Percentiles rank a stretch among this genome's conserved stretches.
Evolutionary conservation across 2,113 vertebrate genomes (phyloP).

Genomic region (Hydropotes inermis): DNA sequence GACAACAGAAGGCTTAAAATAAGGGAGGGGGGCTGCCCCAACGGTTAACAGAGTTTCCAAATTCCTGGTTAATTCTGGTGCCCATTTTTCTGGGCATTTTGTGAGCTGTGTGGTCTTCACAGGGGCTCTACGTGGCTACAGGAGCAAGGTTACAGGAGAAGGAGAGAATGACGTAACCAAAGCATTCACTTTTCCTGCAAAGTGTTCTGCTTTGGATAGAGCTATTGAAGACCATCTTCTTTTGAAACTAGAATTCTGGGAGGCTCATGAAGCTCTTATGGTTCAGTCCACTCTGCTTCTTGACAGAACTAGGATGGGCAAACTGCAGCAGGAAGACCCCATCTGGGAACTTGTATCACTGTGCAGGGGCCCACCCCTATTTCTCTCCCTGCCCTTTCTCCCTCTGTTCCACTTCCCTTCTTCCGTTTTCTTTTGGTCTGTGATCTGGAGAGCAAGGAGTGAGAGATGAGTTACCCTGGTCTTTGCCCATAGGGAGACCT

Average conservation of each 20-base stretch:
- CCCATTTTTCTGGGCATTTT: neutral
- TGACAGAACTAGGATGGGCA: neutral
- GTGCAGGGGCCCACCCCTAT: neutral
- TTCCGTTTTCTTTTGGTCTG: neutral
- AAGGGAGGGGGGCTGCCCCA: neutral
- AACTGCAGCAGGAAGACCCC: neutral
- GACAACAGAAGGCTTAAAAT: neutral
- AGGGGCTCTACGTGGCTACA: neutral
- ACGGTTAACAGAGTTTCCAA: neutral
- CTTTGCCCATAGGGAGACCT: neutral
- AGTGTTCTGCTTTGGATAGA: neutral
- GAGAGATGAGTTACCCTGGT: neutral
- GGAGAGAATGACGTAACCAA: neutral
- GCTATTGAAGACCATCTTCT: neutral
- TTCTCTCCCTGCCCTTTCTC: neutral
- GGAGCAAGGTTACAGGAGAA: neutral
- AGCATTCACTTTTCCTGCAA: neutral
- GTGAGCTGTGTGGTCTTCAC: neutral
- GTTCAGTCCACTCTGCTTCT: neutral
- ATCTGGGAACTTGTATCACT: neutral
- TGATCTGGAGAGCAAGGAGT: neutral
- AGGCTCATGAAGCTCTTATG: neutral
- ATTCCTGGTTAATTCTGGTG: neutral
- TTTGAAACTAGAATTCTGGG: neutral
- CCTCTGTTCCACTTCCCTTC: neutral